Evolutionary conservation across 1,140 invertebrate species (phyloP), one percentile per base, ranked within the genome.

Genomic region (Drosophila sproati): DNA sequence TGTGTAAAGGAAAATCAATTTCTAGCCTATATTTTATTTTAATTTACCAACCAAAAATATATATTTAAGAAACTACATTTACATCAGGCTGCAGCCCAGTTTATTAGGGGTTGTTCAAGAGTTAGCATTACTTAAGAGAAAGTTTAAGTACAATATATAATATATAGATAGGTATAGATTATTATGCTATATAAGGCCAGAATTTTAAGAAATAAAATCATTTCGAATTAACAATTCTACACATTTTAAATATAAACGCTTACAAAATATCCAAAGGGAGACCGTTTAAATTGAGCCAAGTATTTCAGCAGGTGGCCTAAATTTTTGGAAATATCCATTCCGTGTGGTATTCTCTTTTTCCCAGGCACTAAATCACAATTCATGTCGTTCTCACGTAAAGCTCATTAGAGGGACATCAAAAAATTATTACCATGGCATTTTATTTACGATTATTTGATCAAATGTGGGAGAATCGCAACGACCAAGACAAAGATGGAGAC

Each of bases 401-500:
- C 77, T 77, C 83, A 88, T 88, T 88, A 88, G 77, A 73, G 73
- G 54, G 64, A 74, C 73, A 88, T 88, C 64, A 88, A 88, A 88
- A 88, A 88, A 89, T 88, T 75, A 88, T 88, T 80, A 89, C 83
- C 82, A 89, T 74, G 72, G 56, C 80, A 77, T 80, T 83, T 83
- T 88, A 83, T 88, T 88, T 78, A 88, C 85, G 83, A 83, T 88
- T 88, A 88, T 88, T 89, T 88, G 80, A 82, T 83, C 83, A 89
- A 82, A 86, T 79, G 60, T 71, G 69, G 48, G 59, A 59, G 55
- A 66, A 34, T 45, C 39, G 29, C 34, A 41, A 54, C 50, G 4
- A 5, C 34, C 62, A 41, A 64, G 50, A 55, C 6, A 6, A 41
- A 31, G 50, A 7, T 20, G 6, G 20, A 43, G 31, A 51, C 43